Evolutionary conservation across 1,140 invertebrate species (phyloP), one percentile per base, ranked within the genome.

Genomic region (Trypoxylus dichotomus): DNA sequence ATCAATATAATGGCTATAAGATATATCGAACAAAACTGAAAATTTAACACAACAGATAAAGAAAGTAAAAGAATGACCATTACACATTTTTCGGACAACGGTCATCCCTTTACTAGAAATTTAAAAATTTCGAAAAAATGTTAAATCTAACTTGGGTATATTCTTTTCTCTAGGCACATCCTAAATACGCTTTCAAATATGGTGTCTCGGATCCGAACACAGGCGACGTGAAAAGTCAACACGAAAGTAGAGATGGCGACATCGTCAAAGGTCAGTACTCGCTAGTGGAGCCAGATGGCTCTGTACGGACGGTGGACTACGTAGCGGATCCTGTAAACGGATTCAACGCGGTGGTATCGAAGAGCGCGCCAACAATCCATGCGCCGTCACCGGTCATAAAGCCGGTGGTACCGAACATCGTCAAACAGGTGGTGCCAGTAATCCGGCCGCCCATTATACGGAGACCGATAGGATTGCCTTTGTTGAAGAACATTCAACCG

Each of bases 261-360:
- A 85, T 86, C 25, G 88, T 89, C 78, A 84, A 90, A 84, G 84
- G 88, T 68, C 82, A 86, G 75, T 88, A 85, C 71, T 82, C 85
- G 2, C 29, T 86, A 15, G 81, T 85, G 10, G 84, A 86, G 37
- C 83, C 86, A 7, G 86, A 86, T 58, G 86, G 86, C 25, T 85
- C 85, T 68, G 72, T 85, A 6, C 83, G 86, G n/a, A 83, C 78
- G 7, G 85, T 87, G 3, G 83, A 85, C 72, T 88, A 87, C 77
- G 81, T 83, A 68, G 81, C 85, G 1, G 83, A 87, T 79, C 83
- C 82, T 27, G 79, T 79, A 60, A 75, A 79, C 58, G 80, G 88
- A 78, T 91, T 91, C 87, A 91, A 91, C 85, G 90, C 91, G 58
- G 88, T 91, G 25, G 90, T 91, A n/a, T 88, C 89, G 84, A 90